Conservation (phyloP, 1,140 invertebrate genomes). For the Sminthurinus signatus region DNA sequence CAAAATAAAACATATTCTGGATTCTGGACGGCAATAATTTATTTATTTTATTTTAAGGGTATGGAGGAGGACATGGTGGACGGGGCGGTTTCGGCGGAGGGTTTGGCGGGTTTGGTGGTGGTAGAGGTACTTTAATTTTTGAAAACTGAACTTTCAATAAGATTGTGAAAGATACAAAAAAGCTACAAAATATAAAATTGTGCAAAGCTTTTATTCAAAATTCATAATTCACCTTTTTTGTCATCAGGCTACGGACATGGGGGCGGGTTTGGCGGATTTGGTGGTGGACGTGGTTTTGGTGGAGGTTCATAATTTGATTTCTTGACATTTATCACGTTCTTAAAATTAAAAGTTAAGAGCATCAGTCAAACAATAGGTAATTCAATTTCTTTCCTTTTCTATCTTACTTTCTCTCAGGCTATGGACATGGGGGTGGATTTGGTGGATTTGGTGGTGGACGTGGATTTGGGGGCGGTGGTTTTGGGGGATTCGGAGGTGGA, state of each 20-base stretch:
- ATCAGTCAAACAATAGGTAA: no score
- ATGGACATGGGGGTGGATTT: conserved; percentile 4
- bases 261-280: neutral
- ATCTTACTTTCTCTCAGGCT: neutral
- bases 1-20: no score
- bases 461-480: conserved; percentile 5
- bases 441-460: conserved; percentile 9
- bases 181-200: no score
- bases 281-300: conserved; percentile 1
- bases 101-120: conserved; percentile 1
- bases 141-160: no score
- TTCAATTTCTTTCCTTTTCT: neutral
- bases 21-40: no score
- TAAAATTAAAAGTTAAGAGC: no score
- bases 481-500: conserved; percentile 12
- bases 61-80: conserved; percentile 7
- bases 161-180: no score
- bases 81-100: neutral
- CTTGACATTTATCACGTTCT: no score
- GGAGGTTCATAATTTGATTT: no score
- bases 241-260: conserved; percentile 2
- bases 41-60: no score
- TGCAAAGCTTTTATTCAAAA: no score
- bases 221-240: no score
- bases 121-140: neutral